Percentiles rank a stretch among this genome's conserved stretches.
These are phyloP conservation scores for Cassiopea andromeda DNA, from an alignment of 30 jellyfish, hydroid and myxozoan species.

Conservation along the genomic window DNA sequence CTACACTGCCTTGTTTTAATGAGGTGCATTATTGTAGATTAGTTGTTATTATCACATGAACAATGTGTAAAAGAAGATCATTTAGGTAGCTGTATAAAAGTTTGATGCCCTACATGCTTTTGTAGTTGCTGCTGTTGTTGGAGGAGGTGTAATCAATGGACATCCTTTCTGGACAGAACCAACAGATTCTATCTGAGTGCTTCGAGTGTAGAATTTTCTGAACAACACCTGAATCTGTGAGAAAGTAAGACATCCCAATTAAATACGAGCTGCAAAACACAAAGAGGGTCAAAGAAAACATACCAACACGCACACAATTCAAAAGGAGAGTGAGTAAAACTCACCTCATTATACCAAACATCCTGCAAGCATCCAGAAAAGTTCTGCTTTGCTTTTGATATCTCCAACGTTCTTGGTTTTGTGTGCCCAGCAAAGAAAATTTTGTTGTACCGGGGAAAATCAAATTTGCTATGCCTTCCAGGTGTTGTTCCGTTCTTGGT, in stretches of 20 bases:
- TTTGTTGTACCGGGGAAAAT: constrained; percentile 51
- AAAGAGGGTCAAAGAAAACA: too few relatives aligned
- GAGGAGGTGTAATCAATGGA: constrained; percentile 56
- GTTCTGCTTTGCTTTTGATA: constrained; percentile 65
- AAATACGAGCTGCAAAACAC: too few relatives aligned
- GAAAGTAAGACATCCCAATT: neutral
- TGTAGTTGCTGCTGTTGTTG: constrained; percentile 23
- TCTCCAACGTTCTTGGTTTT: constrained; percentile 34
- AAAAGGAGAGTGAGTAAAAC: neutral
- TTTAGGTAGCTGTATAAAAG: neutral
- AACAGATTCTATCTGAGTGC: constrained; percentile 12
- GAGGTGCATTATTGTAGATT: too few relatives aligned
- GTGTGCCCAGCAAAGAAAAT: constrained; percentile 84
- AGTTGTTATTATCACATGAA: too few relatives aligned
- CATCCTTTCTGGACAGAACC: constrained; percentile 74
- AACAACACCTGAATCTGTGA: constrained; percentile 52
- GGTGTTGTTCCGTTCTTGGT: constrained; percentile 71
- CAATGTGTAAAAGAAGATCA: neutral
- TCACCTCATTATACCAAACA: constrained; percentile 72
- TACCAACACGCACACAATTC: neutral
- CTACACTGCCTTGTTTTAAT: too few relatives aligned
- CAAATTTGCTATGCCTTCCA: constrained; percentile 82
- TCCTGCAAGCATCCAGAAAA: constrained; percentile 89
- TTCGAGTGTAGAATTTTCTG: constrained; percentile 7
- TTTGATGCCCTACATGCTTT: neutral